phyloP scores from a whole-genome alignment of 2,888 invertebrate species.

The Boloria selene region DNA sequence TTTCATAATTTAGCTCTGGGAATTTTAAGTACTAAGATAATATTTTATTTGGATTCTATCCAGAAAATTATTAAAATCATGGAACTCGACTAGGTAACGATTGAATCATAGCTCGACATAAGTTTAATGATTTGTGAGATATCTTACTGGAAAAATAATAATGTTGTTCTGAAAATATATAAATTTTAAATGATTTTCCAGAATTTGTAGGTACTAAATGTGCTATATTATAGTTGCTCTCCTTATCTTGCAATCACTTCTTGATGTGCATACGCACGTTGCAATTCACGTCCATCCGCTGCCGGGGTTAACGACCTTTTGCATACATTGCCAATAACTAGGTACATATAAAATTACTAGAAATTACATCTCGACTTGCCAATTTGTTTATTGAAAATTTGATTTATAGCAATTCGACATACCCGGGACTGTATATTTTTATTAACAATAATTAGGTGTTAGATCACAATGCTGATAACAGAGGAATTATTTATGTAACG shows the following conservation, averaged over 20 bases:
- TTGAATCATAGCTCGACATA: not conserved
- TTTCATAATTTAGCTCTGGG: not conserved
- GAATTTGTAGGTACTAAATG: no score
- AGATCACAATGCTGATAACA: constrained; percentile 11
- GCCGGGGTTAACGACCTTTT: constrained; percentile 67
- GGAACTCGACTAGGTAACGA: not conserved
- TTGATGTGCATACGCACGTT: constrained; percentile 63
- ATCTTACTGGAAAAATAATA: not conserved
- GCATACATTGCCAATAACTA: constrained; percentile 48
- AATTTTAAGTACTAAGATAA: not conserved
- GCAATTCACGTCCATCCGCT: constrained; percentile 56
- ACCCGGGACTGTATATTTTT: constrained; percentile 17
- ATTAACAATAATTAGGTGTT: constrained; percentile 25
- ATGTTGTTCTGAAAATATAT: not conserved
- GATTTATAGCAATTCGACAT: constrained; percentile 26
- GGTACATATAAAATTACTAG: constrained; percentile 35
- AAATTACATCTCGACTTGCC: constrained; percentile 30
- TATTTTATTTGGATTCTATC: constrained; percentile 2
- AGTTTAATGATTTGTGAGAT: not conserved
- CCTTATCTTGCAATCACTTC: constrained; percentile 65
- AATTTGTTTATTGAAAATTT: constrained; percentile 44
- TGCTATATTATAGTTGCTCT: not conserved
- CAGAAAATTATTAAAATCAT: not conserved
- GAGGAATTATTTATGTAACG: constrained; percentile 22
- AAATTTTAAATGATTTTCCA: not conserved